Evolutionary conservation across 2,797 vertebrate species (phyloP), one percentile per base, ranked within the genome.

Genomic region (Vipera ursinii): DNA sequence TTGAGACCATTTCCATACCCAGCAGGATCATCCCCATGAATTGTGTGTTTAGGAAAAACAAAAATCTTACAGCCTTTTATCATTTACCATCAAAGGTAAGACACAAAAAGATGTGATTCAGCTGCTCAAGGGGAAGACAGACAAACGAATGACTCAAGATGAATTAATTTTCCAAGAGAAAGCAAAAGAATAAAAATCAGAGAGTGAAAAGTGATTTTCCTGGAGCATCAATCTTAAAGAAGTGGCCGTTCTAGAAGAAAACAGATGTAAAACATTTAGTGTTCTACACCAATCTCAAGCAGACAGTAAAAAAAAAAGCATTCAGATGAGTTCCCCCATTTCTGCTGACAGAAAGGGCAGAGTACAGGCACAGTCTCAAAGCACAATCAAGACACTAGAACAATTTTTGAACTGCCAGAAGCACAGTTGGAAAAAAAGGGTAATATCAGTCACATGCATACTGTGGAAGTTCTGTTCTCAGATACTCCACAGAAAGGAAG

Each of bases 401-500:
- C 65, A 93, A 56, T 32, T 78, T 87, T 22, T 78, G 38, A 87
- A 87, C 28, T 32, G 17, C 90, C 4, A 87, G 90, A 93, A 56
- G 86, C 48, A 32, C 17, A 26, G 22, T 44, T 93, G 92, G 90
- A 65, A 91, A 92, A 93, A 93, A 38, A 61, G 24, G 12, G 48
- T 93, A 93, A 91, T 44, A n/a, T 48, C 69, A 88, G 26, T n/a
- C 91, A 85, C 6, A 9, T 12, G n/a, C 26, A 22, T 56, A 53
- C 59, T 9, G 15, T 91, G 90, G 89, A 91, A 93, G 51, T 57
- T 91, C 55, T 85, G 48, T 51, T 91, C 86, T 91, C 59, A 93
- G 69, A 89, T 93, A 89, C 91, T 93, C 92, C 92, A 89, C 56
- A 32, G 57, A 86, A 65, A 93, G 90, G 86, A 93, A 88, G n/a